Percentiles rank a stretch among this genome's conserved stretches.
These are phyloP conservation scores for Xestobium rufovillosum DNA, from an alignment of 2,888 invertebrate species.

Conservation along the genomic window DNA sequence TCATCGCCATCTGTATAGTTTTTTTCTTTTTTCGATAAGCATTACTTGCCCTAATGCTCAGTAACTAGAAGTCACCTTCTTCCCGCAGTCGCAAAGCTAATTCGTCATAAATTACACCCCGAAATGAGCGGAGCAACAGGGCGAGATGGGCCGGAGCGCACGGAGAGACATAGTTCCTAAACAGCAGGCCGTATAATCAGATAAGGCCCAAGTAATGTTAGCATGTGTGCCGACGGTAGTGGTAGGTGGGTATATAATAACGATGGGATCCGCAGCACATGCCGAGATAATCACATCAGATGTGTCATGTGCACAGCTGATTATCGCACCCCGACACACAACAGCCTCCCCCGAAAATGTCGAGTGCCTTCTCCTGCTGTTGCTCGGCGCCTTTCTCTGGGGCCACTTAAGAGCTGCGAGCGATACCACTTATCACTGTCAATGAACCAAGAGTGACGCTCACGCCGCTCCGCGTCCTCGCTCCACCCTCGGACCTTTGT, in stretches of 20 bases:
- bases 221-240: slow-evolving; percentile 20
- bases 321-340: not conserved
- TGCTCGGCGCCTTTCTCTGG: slow-evolving; percentile 16
- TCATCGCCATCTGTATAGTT: too few relatives aligned
- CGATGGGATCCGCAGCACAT: slow-evolving; percentile 26
- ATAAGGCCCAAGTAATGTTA: slow-evolving; percentile 31
- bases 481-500: not conserved
- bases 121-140: too few relatives aligned
- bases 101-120: too few relatives aligned
- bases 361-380: slow-evolving; percentile 18
- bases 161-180: too few relatives aligned
- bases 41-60: too few relatives aligned
- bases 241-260: too few relatives aligned
- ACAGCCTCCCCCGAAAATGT: slow-evolving; percentile 20
- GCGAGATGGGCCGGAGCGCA: not conserved
- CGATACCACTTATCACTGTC: slow-evolving; percentile 14
- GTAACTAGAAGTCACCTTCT: too few relatives aligned
- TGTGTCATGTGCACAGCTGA: slow-evolving; percentile 35
- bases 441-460: slow-evolving; percentile 5
- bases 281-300: slow-evolving; percentile 35
- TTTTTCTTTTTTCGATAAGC: too few relatives aligned
- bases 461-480: slow-evolving; percentile 1
- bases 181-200: slow-evolving; percentile 26
- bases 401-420: slow-evolving; percentile 7
- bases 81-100: too few relatives aligned